Evolutionary conservation across 1,140 invertebrate genomes (phyloP).

Genomic region (Formica selysi): DNA sequence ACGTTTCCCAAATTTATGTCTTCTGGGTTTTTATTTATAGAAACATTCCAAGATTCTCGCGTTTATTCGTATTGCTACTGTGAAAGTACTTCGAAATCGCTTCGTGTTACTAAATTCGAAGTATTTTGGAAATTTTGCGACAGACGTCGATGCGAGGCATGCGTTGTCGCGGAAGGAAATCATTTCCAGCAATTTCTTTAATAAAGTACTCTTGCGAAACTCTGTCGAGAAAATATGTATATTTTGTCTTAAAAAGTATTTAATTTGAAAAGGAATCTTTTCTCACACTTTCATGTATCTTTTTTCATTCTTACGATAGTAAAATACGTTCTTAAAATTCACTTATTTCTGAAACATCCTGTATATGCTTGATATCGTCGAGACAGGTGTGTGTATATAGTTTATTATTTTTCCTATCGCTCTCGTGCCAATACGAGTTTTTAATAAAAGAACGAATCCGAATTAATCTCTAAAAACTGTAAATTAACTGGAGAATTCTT

Average conservation of each 20-base stretch:
- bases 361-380: not conserved
- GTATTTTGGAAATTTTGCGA: not conserved
- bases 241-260: not conserved
- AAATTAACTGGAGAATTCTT: not conserved
- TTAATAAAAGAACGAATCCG: not conserved
- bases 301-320: not conserved
- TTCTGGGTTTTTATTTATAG: too few relatives aligned
- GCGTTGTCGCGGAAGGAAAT: not conserved
- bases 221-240: not conserved
- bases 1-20: too few relatives aligned
- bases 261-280: not conserved
- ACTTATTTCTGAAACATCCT: not conserved
- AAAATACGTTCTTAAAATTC: conserved; percentile 3
- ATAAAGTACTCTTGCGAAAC: not conserved
- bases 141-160: not conserved
- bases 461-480: not conserved
- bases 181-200: conserved; percentile 4
- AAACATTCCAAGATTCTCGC: too few relatives aligned
- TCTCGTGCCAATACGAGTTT: not conserved
- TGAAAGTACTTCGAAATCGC: too few relatives aligned
- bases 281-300: too few relatives aligned
- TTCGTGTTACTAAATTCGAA: not conserved
- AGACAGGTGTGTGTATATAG: not conserved
- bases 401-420: not conserved
- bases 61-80: too few relatives aligned